Evolutionary conservation across 2,113 vertebrate species (phyloP).

Genomic region (Daubentonia madagascariensis): DNA sequence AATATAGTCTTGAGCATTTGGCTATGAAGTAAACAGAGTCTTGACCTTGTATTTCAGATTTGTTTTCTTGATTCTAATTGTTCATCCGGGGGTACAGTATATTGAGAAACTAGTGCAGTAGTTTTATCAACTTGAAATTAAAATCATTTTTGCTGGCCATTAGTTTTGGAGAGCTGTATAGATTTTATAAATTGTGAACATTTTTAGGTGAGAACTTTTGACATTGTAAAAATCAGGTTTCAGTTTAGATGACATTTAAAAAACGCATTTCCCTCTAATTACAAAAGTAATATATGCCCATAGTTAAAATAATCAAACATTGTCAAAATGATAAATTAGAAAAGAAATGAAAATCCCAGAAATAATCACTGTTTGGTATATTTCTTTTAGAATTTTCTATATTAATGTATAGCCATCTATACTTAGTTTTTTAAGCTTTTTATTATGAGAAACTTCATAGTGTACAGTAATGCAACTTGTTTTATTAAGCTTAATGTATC

Average conservation of each 20-base stretch:
- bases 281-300: background rate
- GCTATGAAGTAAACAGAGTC: background rate
- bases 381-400: conserved; percentile 12
- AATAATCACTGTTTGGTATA: background rate
- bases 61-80: background rate
- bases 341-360: background rate
- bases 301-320: background rate
- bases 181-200: background rate
- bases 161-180: background rate
- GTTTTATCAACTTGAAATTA: background rate
- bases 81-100: background rate
- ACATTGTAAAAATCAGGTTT: background rate
- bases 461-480: background rate
- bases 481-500: background rate
- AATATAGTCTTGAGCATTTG: background rate
- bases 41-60: background rate
- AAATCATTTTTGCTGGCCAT: background rate
- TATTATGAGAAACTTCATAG: background rate
- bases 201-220: background rate
- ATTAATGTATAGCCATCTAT: background rate
- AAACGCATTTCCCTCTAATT: background rate
- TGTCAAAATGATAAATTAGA: background rate
- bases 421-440: background rate
- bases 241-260: background rate
- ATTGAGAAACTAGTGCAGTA: background rate